Conservation (phyloP, 2,797 vertebrate genomes). For the Typhlichthys eigenmanni region DNA sequence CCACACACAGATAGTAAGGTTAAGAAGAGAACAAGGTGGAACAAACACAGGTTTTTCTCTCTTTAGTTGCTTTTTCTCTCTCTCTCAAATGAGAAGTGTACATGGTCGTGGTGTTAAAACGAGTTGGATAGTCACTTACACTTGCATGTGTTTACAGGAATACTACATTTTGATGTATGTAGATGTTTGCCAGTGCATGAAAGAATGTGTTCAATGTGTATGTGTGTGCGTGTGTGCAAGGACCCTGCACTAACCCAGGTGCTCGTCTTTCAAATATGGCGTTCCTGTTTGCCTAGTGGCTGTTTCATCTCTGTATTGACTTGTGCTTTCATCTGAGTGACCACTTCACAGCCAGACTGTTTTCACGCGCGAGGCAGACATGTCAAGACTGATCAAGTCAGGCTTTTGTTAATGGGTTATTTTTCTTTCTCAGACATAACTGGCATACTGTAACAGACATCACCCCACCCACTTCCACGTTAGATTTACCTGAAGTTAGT, state of each 20-base stretch:
- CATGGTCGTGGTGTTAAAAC: neutral
- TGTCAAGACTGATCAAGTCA: slow-evolving; percentile 62
- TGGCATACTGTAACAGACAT: slow-evolving; percentile 16
- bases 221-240: slow-evolving; percentile 9
- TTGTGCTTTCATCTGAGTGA: slow-evolving; percentile 22
- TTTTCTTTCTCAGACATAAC: slow-evolving; percentile 54
- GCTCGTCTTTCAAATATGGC: slow-evolving; percentile 59
- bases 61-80: neutral
- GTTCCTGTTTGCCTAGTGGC: slow-evolving; percentile 65
- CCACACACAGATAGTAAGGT: slow-evolving; percentile 67
- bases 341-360: slow-evolving; percentile 66
- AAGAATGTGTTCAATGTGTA: slow-evolving; percentile 44
- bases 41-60: slow-evolving; percentile 22
- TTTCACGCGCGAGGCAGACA: slow-evolving; percentile 69
- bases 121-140: neutral
- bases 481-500: slow-evolving; percentile 51
- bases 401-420: slow-evolving; percentile 54
- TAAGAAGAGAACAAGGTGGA: slow-evolving; percentile 48
- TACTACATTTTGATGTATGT: slow-evolving; percentile 25
- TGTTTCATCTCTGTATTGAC: slow-evolving; percentile 49
- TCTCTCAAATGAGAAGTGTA: slow-evolving; percentile 16
- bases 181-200: slow-evolving; percentile 33
- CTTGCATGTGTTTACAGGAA: slow-evolving; percentile 20
- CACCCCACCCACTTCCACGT: slow-evolving; percentile 44
- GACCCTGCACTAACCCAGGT: slow-evolving; percentile 55